These are phyloP conservation scores for Choristoneura rosaceana DNA, from an alignment of 2,888 invertebrate genomes.

Conservation along the genomic window DNA sequence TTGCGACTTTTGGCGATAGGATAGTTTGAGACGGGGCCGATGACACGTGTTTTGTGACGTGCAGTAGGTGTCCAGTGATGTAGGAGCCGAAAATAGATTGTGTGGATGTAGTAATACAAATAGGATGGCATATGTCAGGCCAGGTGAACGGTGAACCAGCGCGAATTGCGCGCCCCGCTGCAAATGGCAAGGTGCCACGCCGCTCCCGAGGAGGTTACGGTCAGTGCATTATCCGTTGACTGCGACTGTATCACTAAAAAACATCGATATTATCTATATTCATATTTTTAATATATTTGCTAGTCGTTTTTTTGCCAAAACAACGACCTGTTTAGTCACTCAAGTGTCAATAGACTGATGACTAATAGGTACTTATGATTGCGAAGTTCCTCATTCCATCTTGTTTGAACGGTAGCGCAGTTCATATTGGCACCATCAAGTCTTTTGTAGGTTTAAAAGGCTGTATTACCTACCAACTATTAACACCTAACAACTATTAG, in stretches of 20 bases:
- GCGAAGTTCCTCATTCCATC: slow-evolving; percentile 28
- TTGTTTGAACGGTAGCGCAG: neutral
- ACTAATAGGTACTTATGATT: slow-evolving; percentile 8
- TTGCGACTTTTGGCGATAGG: slow-evolving; percentile 52
- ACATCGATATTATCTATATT: neutral
- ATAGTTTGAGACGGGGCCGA: slow-evolving; percentile 56
- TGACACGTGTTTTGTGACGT: slow-evolving; percentile 73
- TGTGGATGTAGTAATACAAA: slow-evolving; percentile 49
- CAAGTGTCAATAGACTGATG: slow-evolving; percentile 34
- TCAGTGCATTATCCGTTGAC: slow-evolving; percentile 48
- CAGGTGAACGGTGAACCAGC: slow-evolving; percentile 66
- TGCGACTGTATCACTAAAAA: neutral
- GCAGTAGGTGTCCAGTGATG: slow-evolving; percentile 70
- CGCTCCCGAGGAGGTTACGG: slow-evolving; percentile 57
- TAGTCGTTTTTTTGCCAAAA: slow-evolving; percentile 18
- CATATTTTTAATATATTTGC: slow-evolving; percentile 15
- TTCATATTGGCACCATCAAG: slow-evolving; percentile 22
- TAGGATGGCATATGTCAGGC: slow-evolving; percentile 53
- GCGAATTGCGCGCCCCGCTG: slow-evolving; percentile 47
- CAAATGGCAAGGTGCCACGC: slow-evolving; percentile 57
- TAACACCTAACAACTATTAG: too few species aligned
- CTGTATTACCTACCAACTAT: too few species aligned
- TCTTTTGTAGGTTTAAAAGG: neutral
- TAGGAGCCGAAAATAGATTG: slow-evolving; percentile 68
- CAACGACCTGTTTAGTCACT: neutral